Evolutionary conservation across 2,888 invertebrate genomes (phyloP).

Genomic region (Drosophila rubida): DNA sequence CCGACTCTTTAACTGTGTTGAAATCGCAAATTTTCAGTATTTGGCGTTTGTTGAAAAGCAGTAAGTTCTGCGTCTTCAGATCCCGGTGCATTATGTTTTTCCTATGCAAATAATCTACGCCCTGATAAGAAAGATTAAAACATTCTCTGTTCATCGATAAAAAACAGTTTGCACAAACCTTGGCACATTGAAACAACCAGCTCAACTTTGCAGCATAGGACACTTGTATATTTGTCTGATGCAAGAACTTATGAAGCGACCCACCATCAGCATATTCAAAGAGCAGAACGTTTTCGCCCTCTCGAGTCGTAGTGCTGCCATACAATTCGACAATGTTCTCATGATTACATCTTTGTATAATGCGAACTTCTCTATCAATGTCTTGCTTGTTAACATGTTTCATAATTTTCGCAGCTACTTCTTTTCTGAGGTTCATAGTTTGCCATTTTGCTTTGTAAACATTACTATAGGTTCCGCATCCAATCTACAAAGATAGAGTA

Average conservation of each 20-base stretch:
- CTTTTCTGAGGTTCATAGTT: neutral
- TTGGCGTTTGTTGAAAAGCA: neutral
- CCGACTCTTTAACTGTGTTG: neutral
- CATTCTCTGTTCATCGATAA: too few species aligned
- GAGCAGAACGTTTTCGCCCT: neutral
- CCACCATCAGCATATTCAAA: constrained; percentile 15
- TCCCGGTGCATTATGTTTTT: constrained; percentile 9
- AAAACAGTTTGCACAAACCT: neutral
- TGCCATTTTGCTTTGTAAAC: neutral
- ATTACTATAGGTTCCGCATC: neutral
- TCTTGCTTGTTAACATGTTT: neutral
- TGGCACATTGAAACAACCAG: constrained; percentile 21
- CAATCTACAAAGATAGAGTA: neutral
- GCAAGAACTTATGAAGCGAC: constrained; percentile 7
- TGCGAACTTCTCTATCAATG: neutral
- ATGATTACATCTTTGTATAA: neutral
- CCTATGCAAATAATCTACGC: constrained; percentile 13
- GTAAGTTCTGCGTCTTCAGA: constrained; percentile 15
- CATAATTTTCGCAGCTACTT: neutral
- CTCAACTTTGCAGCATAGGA: neutral
- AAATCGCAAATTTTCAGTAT: constrained; percentile 16
- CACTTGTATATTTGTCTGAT: neutral
- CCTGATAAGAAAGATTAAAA: neutral
- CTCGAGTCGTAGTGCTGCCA: neutral
- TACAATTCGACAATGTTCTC: constrained; percentile 12